These are phyloP conservation scores for Trigoniulus corallinus DNA, from an alignment of 1,140 invertebrate species.

Conservation along the genomic window DNA sequence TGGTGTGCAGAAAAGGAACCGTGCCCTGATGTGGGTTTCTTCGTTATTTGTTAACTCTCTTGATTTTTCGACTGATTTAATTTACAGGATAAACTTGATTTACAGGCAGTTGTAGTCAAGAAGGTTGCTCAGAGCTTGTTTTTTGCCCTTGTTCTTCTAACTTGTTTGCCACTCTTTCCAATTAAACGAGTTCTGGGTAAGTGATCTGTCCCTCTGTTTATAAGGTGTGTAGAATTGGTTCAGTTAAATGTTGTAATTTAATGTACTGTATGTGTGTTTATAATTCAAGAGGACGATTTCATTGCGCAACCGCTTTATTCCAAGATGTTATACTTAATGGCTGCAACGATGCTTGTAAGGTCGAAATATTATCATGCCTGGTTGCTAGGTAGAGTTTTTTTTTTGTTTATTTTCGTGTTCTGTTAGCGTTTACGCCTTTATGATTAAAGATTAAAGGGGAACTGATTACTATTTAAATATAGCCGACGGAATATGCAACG, in stretches of 20 bases:
- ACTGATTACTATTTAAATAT: conserved; percentile 8
- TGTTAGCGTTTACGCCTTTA: too few relatives aligned
- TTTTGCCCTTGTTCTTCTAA: conserved; percentile 46
- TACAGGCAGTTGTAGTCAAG: conserved; percentile 33
- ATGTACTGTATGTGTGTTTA: conserved; percentile 26
- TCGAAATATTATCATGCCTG: conserved; percentile 96
- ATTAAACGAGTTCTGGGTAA: conserved; percentile 42
- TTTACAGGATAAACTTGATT: neutral
- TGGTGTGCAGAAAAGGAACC: neutral
- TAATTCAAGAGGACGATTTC: conserved; percentile 47
- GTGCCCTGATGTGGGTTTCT: neutral
- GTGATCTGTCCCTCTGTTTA: conserved; percentile 3
- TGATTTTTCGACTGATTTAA: too few relatives aligned
- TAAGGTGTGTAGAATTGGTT: neutral
- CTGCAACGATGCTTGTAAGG: conserved; percentile 55
- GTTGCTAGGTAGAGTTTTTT: conserved; percentile 40
- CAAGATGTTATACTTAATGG: conserved; percentile 57
- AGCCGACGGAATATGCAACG: conserved; percentile 85
- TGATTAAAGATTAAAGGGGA: too few relatives aligned
- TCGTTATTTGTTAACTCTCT: too few relatives aligned
- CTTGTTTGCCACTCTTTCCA: conserved; percentile 41
- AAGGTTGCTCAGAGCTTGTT: conserved; percentile 44
- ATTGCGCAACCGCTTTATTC: conserved; percentile 38
- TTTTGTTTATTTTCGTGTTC: neutral
- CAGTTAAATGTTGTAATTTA: too few relatives aligned